A percentile compares a stretch with the other conserved stretches of the same genome.
phyloP scores from a whole-genome alignment of 1,140 invertebrate species.

The Caligus rogercresseyi region DNA sequence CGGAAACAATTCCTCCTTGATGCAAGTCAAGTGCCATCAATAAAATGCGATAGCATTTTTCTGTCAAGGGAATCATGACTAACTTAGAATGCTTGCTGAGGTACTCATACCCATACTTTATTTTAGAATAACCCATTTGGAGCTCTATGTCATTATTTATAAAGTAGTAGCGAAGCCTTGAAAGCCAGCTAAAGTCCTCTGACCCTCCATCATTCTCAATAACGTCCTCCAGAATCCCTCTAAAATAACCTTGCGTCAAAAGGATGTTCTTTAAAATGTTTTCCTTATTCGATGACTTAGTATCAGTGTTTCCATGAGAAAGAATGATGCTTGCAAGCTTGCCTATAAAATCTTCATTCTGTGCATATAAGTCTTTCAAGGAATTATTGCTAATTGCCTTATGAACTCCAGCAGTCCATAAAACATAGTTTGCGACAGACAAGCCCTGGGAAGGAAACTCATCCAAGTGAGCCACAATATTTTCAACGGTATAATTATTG shows the following conservation, averaged over 20 bases:
- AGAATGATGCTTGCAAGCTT: background rate
- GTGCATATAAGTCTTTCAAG: constrained; percentile 22
- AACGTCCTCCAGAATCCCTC: constrained; percentile 59
- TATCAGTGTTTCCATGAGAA: background rate
- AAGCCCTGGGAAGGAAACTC: constrained; percentile 7
- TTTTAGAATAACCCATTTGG: constrained; percentile 76
- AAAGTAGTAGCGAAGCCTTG: constrained; percentile 85
- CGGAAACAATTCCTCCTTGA: constrained; percentile 65
- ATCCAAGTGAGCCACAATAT: background rate
- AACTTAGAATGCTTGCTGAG: constrained; percentile 68
- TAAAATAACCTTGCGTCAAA: constrained; percentile 75
- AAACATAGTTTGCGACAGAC: constrained; percentile 1
- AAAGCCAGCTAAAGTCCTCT: constrained; percentile 76
- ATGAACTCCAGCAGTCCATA: constrained; percentile 6
- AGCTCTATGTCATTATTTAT: constrained; percentile 52
- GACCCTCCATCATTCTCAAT: constrained; percentile 43
- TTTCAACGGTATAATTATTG: constrained; percentile 4
- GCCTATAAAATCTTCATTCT: constrained; percentile 5
- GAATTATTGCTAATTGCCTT: background rate
- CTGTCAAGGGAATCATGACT: constrained; percentile 71
- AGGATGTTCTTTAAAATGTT: constrained; percentile 46
- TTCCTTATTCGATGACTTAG: background rate
- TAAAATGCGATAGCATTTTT: constrained; percentile 72
- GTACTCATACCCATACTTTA: constrained; percentile 86
- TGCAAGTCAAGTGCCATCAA: constrained; percentile 71